Conservation (phyloP, 1,140 invertebrate genomes). For the Drosophila funebris region DNA sequence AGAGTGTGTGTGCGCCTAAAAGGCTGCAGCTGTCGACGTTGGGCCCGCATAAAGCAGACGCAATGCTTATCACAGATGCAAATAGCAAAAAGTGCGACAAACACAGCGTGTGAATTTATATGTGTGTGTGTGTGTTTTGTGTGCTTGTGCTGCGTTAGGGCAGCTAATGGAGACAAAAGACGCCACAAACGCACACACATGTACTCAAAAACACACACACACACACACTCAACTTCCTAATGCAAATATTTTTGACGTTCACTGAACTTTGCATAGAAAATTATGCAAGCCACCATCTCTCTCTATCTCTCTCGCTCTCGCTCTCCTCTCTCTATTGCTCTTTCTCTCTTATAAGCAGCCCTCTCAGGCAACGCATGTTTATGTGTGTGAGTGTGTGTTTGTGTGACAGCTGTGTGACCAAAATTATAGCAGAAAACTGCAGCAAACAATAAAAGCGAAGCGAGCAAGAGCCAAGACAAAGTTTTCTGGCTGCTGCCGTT, state of each 20-base stretch:
- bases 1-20: constrained; percentile 52
- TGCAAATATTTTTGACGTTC: constrained; percentile 83
- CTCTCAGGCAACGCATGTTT: constrained; percentile 5
- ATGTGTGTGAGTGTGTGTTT: constrained; percentile 34
- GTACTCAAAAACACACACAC: constrained; percentile 35
- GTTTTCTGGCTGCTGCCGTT: constrained; percentile 60
- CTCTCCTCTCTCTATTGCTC: constrained; percentile 29
- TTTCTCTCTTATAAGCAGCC: constrained; percentile 10
- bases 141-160: constrained; percentile 31
- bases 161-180: constrained; percentile 60
- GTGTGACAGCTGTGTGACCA: constrained; percentile 79
- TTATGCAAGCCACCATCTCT: constrained; percentile 64
- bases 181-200: constrained; percentile 47
- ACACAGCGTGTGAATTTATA: constrained; percentile 35
- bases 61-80: constrained; percentile 76
- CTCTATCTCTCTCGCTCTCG: constrained; percentile 10
- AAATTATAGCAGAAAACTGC: constrained; percentile 70
- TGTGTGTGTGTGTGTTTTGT: neutral
- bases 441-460: constrained; percentile 72
- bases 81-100: constrained; percentile 56
- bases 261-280: constrained; percentile 81
- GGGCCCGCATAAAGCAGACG: constrained; percentile 75
- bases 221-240: constrained; percentile 45
- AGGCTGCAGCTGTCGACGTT: constrained; percentile 64
- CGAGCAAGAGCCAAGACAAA: constrained; percentile 54